Evolutionary conservation across 2,888 invertebrate species (phyloP), one percentile per base, ranked within the genome.

Genomic region (Xestoiulus laeticollis): DNA sequence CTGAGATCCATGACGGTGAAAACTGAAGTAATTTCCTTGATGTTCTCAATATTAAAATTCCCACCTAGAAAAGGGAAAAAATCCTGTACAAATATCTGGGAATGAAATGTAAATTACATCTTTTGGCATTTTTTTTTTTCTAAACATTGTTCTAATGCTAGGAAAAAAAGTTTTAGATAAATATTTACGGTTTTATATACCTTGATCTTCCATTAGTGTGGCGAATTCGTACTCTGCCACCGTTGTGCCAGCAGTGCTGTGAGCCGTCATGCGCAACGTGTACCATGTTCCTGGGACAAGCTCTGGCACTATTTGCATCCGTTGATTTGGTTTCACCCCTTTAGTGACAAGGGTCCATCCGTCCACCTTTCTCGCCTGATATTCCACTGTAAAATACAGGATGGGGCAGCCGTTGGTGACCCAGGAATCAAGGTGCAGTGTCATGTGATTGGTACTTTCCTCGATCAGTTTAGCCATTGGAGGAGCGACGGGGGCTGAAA

Each of bases 401-500:
- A 93, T 92, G 14, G 92, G 91, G 89, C 93, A 93, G 12, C 92
- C 92, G 30, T 91, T 91, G 22, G 91, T 91, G 89, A 90, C 90
- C 93, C 93, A 93, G 5, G 92, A 90, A 48, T 90, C 91, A 59
- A 93, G 90, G 89, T 92, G 91, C 32, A 93, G 91, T 87, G 91
- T 90, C 38, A 92, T 91, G 43, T 91, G 92, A 2, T 92, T 92
- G 1, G 91, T 91, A 89, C 92, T 92, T 14, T 92, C 91, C 10
- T 90, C 90, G 68, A 93, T 89, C 26, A 93, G 90, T 88, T 91
- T 90, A 87, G 90, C 91, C 88, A 91, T 91, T 32, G 91, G 90
- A 3, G 93, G 92, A 88, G 91, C 91, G 26, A 92, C 91, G n/a
- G 93, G 92, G 84, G 91, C 93, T 93, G 90, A 26, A 90, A 26